phyloP scores from a whole-genome alignment of 2,888 invertebrate genomes.

The Synergus japonicus region DNA sequence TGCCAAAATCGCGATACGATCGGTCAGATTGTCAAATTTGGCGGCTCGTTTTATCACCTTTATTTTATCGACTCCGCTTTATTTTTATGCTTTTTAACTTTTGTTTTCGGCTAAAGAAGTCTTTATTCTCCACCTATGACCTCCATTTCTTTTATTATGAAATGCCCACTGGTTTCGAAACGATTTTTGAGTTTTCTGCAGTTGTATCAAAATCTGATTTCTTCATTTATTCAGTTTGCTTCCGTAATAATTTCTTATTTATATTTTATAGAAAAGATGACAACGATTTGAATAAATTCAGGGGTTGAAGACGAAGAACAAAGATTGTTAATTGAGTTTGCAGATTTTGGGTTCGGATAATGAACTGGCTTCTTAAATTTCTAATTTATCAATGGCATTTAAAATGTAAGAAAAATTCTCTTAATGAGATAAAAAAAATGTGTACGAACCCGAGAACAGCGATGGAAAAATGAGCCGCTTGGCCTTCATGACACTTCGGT shows the following conservation, averaged over 20 bases:
- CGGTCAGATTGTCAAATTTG: constrained; percentile 12
- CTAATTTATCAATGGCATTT: neutral
- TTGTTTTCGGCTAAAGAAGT: constrained; percentile 4
- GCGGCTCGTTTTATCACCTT: constrained; percentile 16
- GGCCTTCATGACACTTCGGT: constrained; percentile 70
- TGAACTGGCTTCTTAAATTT: neutral
- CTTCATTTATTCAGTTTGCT: neutral
- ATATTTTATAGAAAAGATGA: too few relatives aligned
- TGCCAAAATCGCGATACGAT: constrained; percentile 24
- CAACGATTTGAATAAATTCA: too few relatives aligned
- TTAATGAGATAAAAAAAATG: constrained; percentile 30
- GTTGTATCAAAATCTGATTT: neutral
- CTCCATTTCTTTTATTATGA: constrained; percentile 7
- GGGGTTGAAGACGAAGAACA: neutral
- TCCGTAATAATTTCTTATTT: too few relatives aligned
- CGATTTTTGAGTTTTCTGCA: neutral
- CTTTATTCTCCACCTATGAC: neutral
- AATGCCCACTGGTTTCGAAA: neutral
- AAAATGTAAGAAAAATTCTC: neutral
- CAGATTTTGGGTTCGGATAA: neutral
- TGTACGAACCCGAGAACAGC: constrained; percentile 63
- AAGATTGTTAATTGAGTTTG: neutral
- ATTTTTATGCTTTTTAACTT: neutral
- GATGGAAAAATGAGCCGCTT: constrained; percentile 69
- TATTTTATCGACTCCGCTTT: constrained; percentile 2